Evolutionary conservation across 2,797 vertebrate species (phyloP), one percentile per base, ranked within the genome.

Genomic region (Acanthornis magna): DNA sequence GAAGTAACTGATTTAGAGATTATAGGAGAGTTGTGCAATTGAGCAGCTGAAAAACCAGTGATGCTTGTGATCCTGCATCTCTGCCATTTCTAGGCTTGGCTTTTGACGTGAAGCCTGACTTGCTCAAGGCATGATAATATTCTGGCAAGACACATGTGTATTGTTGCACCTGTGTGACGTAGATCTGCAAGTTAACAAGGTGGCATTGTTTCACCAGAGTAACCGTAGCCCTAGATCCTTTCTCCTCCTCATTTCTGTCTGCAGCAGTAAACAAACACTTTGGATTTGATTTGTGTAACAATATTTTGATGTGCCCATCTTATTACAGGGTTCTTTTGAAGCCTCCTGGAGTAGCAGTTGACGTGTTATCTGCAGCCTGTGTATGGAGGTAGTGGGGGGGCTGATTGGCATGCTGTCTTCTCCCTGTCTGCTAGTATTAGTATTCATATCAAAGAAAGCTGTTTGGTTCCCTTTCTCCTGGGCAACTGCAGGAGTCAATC

Each of bases 401-500:
- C 60, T 58, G 88, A 68, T 4, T 68, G 88, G 68, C 82, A 18
- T 25, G 48, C 51, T 88, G 61, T 70, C 91, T 82, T 93, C 63
- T 79, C 71, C 54, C 47, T 40, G 76, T 61, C 91, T 76, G 75
- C 62, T 90, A 73, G 18, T 60, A 34, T 90, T 91, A 91, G 63
- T 61, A 93, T 95, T 94, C 66, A 16, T 75, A 93, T 83, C 63
- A 85, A 85, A 88, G 88, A 12, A 62, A 82, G n/a, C 77, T 84
- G 51, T 75, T 91, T 88, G 75, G 53, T 89, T 91, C 83, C 67
- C 72, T 85, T 92, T 88, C 83, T 95, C 62, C 36, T 78, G 83
- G 58, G 79, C 90, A 63, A 72, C 94, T 73, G 73, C 87, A 58
- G 79, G 58, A 97, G 93, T 95, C 95, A 93, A 23, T 95, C 95